Evolutionary conservation across 2,797 vertebrate species (phyloP).

Genomic region (Rhinichthys osculus): DNA sequence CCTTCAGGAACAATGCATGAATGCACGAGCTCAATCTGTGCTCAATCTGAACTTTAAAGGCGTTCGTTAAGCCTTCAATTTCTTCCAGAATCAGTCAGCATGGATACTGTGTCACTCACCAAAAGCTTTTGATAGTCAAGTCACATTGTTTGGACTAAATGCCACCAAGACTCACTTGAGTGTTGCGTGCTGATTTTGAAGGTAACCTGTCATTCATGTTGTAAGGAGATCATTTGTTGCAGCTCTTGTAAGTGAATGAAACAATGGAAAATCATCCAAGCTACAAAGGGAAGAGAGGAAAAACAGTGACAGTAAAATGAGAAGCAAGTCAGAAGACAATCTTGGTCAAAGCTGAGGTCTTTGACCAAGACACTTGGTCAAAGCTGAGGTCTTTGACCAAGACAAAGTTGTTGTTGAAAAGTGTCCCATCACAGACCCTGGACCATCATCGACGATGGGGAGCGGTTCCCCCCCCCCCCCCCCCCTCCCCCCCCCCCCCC

Average conservation of each 20-base stretch:
- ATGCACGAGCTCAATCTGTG: conserved; percentile 2
- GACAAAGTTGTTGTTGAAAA: too few species aligned
- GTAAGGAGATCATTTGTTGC: conserved; percentile 22
- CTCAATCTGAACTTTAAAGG: conserved; percentile 22
- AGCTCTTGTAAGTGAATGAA: conserved; percentile 18
- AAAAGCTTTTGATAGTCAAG: conserved; percentile 33
- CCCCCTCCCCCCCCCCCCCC: too few species aligned
- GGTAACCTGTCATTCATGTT: background rate
- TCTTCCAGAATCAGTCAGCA: conserved; percentile 2
- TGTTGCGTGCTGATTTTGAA: conserved; percentile 4
- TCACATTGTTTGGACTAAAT: conserved; percentile 1
- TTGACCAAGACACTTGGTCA: too few species aligned
- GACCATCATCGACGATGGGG: too few species aligned
- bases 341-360: conserved; percentile 5
- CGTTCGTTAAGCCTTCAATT: background rate
- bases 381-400: too few species aligned
- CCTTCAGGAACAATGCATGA: background rate
- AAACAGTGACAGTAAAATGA: conserved; percentile 8
- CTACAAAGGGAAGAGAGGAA: conserved; percentile 1
- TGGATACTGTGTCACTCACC: conserved; percentile 6
- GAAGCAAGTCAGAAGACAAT: conserved; percentile 15
- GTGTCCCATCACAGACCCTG: too few species aligned
- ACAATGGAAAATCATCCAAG: background rate
- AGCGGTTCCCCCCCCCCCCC: too few species aligned
- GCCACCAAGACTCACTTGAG: background rate